These are phyloP conservation scores for Caenorhabditis becei DNA, from an alignment of 2,888 invertebrate species.

Conservation along the genomic window DNA sequence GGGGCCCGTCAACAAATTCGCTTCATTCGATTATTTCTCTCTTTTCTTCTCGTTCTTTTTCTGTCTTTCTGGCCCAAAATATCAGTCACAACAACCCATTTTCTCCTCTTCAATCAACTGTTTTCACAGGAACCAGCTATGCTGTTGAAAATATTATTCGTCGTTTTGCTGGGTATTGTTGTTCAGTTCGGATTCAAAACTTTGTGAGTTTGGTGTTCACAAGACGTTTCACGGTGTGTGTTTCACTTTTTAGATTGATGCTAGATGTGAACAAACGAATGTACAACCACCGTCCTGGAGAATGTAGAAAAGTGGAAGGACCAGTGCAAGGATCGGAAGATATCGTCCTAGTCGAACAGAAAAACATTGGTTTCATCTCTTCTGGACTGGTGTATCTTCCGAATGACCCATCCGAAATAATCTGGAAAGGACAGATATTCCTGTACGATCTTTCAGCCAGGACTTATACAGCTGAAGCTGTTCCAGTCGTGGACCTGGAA, in stretches of 20 bases:
- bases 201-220: slow-evolving; percentile 36
- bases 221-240: too few species aligned
- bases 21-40: too few species aligned
- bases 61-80: too few species aligned
- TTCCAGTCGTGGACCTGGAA: slow-evolving; percentile 41
- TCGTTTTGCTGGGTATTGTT: slow-evolving; percentile 7
- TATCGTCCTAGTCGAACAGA: slow-evolving; percentile 62
- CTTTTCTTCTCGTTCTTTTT: too few species aligned
- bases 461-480: slow-evolving; percentile 27
- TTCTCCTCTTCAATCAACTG: too few species aligned
- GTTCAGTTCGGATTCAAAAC: slow-evolving; percentile 32
- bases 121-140: too few species aligned
- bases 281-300: slow-evolving; percentile 54
- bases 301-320: slow-evolving; percentile 45
- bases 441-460: slow-evolving; percentile 64
- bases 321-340: slow-evolving; percentile 72
- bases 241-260: too few species aligned
- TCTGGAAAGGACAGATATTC: slow-evolving; percentile 66
- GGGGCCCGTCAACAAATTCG: too few species aligned
- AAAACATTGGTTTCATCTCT: slow-evolving; percentile 68
- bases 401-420: slow-evolving; percentile 16
- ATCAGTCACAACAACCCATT: too few species aligned
- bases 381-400: slow-evolving; percentile 68
- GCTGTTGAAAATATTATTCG: slow-evolving; percentile 12
- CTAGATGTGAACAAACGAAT: slow-evolving; percentile 53